phyloP scores from a whole-genome alignment of 2,888 invertebrate genomes.

The Nemotelus pantherinus region DNA sequence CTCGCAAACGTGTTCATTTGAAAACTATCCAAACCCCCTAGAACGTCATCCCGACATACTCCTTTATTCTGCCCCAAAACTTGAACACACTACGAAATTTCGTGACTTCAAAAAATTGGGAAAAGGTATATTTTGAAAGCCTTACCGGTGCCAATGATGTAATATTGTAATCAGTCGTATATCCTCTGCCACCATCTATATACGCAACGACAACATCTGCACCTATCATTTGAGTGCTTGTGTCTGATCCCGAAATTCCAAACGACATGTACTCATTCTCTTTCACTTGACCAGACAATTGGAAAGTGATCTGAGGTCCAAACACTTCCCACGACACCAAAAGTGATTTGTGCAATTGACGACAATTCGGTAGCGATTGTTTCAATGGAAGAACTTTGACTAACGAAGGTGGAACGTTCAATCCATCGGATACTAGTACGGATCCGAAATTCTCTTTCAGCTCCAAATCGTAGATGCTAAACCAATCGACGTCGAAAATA shows the following conservation, averaged over 20 bases:
- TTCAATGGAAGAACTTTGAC: conserved; percentile 72
- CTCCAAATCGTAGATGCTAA: conserved; percentile 80
- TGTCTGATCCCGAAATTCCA: conserved; percentile 81
- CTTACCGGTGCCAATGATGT: conserved; percentile 82
- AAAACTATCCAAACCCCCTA: conserved; percentile 84
- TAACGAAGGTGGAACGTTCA: conserved; percentile 89
- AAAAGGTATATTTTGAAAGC: conserved; percentile 48
- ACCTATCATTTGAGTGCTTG: conserved; percentile 81
- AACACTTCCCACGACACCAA: conserved; percentile 92
- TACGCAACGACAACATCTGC: conserved; percentile 84
- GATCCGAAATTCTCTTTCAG: conserved; percentile 76
- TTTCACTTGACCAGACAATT: conserved; percentile 77
- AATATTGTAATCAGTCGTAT: conserved; percentile 85
- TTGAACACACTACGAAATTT: conserved; percentile 75
- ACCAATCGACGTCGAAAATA: conserved; percentile 85
- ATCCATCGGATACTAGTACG: conserved; percentile 79
- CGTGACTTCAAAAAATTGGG: neutral
- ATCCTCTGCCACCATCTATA: conserved; percentile 77
- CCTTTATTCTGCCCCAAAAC: conserved; percentile 87
- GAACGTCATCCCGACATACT: conserved; percentile 84
- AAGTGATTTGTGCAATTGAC: conserved; percentile 83
- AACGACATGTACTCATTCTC: conserved; percentile 88
- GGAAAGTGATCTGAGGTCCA: conserved; percentile 86
- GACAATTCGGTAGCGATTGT: conserved; percentile 80
- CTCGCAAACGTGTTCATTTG: conserved; percentile 80